Conservation (phyloP, 2,113 vertebrate species). For the Chiloscyllium plagiosum region DNA sequence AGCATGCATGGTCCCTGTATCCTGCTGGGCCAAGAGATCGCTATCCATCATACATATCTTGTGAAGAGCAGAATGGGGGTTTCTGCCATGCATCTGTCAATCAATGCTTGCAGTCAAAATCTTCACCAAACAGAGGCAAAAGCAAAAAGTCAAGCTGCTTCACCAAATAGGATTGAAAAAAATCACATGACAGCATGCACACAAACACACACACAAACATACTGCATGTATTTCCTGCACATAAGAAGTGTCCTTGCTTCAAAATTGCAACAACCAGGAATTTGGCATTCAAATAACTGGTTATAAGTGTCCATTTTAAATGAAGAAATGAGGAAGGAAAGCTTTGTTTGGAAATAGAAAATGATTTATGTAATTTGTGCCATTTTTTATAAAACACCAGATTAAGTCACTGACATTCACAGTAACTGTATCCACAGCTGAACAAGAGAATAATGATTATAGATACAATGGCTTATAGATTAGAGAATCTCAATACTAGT, state of each 20-base stretch:
- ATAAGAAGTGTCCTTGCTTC: slow-evolving; percentile 69
- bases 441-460: neutral
- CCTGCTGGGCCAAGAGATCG: slow-evolving; percentile 70
- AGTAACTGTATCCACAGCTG: neutral
- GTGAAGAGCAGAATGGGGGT: slow-evolving; percentile 72
- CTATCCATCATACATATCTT: slow-evolving; percentile 77
- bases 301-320: neutral
- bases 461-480: neutral
- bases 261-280: neutral
- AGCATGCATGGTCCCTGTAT: slow-evolving; percentile 73
- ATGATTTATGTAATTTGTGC: neutral
- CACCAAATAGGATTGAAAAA: slow-evolving; percentile 68
- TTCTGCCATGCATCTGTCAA: slow-evolving; percentile 78
- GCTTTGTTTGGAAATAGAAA: neutral
- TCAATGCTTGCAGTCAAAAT: slow-evolving; percentile 74
- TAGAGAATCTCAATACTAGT: neutral
- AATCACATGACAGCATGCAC: slow-evolving; percentile 70
- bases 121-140: slow-evolving; percentile 66
- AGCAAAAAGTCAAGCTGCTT: slow-evolving; percentile 70
- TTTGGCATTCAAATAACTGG: neutral
- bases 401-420: neutral
- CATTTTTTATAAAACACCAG: neutral
- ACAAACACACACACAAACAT: slow-evolving; percentile 50
- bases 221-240: slow-evolving; percentile 66
- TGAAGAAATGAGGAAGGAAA: neutral